phyloP scores from a whole-genome alignment of 2,113 vertebrate genomes.

The Grallaria varia region DNA sequence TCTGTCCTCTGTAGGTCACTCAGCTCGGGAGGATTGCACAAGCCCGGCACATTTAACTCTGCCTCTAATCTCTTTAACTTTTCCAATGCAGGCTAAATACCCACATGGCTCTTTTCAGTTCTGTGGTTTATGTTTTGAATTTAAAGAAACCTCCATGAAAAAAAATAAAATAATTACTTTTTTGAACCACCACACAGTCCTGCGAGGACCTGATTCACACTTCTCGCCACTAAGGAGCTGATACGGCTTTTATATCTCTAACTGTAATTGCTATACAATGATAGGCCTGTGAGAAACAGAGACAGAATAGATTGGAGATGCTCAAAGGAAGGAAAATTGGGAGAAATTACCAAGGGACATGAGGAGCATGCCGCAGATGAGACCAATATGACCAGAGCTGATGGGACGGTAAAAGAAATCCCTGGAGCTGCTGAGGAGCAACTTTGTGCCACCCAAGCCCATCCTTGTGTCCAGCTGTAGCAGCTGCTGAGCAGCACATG shows the following conservation, averaged over 20 bases:
- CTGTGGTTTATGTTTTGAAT: neutral
- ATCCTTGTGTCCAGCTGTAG: accelerated
- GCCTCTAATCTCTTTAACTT: neutral
- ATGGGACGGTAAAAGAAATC: neutral
- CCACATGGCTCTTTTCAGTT: neutral
- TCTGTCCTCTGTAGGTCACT: neutral
- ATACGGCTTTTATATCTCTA: neutral
- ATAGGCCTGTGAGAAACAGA: neutral
- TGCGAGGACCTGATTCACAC: neutral
- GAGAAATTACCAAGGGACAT: neutral
- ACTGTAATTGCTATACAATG: neutral
- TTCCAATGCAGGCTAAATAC: neutral
- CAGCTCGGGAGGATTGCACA: neutral
- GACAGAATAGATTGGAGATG: neutral
- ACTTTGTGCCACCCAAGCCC: accelerated
- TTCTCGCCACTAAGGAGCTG: neutral
- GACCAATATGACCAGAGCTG: neutral
- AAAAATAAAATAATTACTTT: neutral
- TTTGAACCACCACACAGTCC: neutral
- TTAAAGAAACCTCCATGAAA: neutral
- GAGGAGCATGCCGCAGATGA: neutral
- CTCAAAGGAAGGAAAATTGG: neutral
- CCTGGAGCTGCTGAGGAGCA: neutral
- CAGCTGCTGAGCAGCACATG: accelerated
- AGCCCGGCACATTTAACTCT: neutral